A percentile compares a stretch with the other conserved stretches of the same genome.
Evolutionary conservation across 2,113 vertebrate species (phyloP).

Genomic region (Sardina pilchardus): DNA sequence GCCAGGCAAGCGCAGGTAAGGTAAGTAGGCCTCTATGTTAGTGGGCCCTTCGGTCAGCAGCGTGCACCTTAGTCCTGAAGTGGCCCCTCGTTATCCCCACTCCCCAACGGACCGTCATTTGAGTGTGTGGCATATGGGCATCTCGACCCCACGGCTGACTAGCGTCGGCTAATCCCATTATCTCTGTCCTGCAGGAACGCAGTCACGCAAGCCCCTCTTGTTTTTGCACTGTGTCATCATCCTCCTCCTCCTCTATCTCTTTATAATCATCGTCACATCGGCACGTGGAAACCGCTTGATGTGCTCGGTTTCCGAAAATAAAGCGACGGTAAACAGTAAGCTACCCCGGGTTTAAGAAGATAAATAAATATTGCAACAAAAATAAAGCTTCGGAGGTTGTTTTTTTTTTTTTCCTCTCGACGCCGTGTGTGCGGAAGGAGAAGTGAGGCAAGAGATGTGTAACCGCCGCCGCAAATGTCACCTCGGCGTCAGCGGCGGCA

Average conservation of each 20-base stretch:
- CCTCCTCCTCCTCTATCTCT: neutral
- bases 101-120: neutral
- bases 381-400: neutral
- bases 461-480: slow-evolving; percentile 39
- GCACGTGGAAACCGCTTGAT: neutral
- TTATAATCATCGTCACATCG: neutral
- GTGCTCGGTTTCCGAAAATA: neutral
- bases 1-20: neutral
- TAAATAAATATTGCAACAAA: neutral
- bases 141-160: neutral
- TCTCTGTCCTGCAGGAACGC: neutral
- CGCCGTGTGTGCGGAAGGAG: neutral
- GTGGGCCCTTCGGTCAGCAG: neutral
- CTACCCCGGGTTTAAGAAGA: neutral
- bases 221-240: neutral
- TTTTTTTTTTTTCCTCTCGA: no score
- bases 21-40: neutral
- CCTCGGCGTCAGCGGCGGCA: neutral
- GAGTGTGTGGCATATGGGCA: neutral
- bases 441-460: slow-evolving; percentile 23
- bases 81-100: neutral
- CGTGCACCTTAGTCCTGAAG: neutral
- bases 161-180: neutral
- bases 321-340: neutral
- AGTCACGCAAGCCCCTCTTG: neutral